These are phyloP conservation scores for Barbus barbus DNA, from an alignment of 2,113 vertebrate species.

Conservation along the genomic window DNA sequence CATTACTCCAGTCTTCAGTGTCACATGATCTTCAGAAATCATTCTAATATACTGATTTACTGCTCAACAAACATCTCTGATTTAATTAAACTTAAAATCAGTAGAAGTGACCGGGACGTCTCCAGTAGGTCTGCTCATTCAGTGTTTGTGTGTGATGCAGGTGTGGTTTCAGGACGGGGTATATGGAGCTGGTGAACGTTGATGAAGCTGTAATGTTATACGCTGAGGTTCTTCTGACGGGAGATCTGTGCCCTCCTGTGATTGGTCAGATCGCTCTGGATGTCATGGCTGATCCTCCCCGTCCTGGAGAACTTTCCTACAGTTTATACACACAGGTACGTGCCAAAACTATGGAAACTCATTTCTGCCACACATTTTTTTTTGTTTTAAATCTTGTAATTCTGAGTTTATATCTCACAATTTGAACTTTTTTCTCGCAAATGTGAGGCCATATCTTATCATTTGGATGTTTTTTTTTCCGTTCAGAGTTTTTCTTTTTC, in stretches of 20 bases:
- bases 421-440: no score
- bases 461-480: no score
- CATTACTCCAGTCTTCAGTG: neutral
- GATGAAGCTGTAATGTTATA: slow-evolving; percentile 59
- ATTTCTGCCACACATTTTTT: no score
- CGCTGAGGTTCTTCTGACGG: slow-evolving; percentile 50
- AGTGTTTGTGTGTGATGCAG: slow-evolving; percentile 45
- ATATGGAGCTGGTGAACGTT: slow-evolving; percentile 73
- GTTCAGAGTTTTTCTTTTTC: no score
- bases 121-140: neutral
- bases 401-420: no score
- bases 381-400: no score
- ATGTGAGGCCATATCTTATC: no score
- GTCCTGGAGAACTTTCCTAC: slow-evolving; percentile 63
- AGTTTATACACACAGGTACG: neutral
- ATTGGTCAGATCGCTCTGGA: slow-evolving; percentile 68
- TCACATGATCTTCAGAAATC: no score
- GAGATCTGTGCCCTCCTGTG: slow-evolving; percentile 58
- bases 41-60: no score
- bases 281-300: slow-evolving; percentile 62
- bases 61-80: no score
- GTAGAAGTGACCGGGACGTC: no score
- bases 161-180: slow-evolving; percentile 69
- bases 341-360: no score
- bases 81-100: neutral